These are phyloP conservation scores for Aegithalos caudatus DNA, from an alignment of 2,113 vertebrate species.

Conservation along the genomic window DNA sequence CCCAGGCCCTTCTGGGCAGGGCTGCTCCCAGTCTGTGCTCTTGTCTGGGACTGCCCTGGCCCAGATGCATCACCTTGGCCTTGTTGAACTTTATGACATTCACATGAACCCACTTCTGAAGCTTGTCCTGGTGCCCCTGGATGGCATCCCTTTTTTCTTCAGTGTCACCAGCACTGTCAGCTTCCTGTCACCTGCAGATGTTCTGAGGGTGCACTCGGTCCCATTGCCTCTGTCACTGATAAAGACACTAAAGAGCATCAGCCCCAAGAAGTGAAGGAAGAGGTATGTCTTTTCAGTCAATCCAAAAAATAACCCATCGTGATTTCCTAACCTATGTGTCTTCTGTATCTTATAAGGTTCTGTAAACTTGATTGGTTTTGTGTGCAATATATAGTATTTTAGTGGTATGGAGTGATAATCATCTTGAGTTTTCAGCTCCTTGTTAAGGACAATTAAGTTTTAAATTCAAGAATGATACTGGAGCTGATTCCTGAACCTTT, in stretches of 20 bases:
- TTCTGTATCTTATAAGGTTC: background rate
- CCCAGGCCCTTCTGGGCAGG: background rate
- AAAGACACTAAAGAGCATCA: background rate
- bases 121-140: too few species aligned
- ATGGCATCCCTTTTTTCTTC: background rate
- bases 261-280: background rate
- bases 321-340: background rate
- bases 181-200: background rate
- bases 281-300: background rate
- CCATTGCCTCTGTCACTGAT: background rate
- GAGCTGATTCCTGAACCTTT: background rate
- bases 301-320: background rate
- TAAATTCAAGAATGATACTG: background rate
- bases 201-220: accelerated
- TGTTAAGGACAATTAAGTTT: background rate
- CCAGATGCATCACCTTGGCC: background rate
- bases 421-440: background rate
- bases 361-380: background rate
- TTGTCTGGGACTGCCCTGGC: background rate
- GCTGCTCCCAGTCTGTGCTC: background rate
- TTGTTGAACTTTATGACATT: background rate
- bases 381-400: background rate
- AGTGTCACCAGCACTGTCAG: background rate
- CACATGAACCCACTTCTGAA: accelerated
- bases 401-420: background rate